phyloP scores from a whole-genome alignment of 92 coral and sea anemone genomes.

The Palythoa grandiflora region DNA sequence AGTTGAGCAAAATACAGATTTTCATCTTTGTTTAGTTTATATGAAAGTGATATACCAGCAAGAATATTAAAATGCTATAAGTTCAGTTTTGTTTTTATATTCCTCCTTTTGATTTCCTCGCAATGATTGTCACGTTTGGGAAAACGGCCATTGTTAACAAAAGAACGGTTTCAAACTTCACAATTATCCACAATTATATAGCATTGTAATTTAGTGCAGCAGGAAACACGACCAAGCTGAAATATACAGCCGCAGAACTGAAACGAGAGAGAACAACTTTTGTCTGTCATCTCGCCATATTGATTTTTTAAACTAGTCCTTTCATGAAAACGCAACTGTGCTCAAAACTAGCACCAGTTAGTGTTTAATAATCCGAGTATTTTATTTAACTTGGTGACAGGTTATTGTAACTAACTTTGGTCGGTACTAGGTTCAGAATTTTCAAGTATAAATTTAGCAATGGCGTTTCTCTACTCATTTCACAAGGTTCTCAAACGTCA shows the following conservation, averaged over 20 bases:
- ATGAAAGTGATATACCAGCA: too few species aligned
- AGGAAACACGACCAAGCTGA: not conserved
- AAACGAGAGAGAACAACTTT: not conserved
- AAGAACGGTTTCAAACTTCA: not conserved
- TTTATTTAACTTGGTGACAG: not conserved
- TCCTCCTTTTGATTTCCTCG: too few species aligned
- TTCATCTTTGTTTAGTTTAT: not conserved
- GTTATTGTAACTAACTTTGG: not conserved
- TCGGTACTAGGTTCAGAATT: not conserved
- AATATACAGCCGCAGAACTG: not conserved
- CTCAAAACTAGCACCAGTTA: not conserved
- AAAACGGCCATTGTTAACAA: not conserved
- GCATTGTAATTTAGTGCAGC: not conserved
- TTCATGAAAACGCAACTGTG: not conserved
- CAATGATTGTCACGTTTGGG: too few species aligned
- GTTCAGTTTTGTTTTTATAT: too few species aligned
- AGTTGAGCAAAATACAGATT: not conserved
- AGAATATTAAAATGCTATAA: too few species aligned
- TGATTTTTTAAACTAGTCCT: not conserved
- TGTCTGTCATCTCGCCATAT: not conserved
- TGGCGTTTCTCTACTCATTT: not conserved
- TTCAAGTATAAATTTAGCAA: not conserved
- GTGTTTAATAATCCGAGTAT: not conserved
- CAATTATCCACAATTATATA: not conserved
- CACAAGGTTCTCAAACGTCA: not conserved